Percentiles rank a stretch among this genome's conserved stretches.
phyloP scores from a whole-genome alignment of 2,113 vertebrate genomes.

The Bambusicola thoracicus region DNA sequence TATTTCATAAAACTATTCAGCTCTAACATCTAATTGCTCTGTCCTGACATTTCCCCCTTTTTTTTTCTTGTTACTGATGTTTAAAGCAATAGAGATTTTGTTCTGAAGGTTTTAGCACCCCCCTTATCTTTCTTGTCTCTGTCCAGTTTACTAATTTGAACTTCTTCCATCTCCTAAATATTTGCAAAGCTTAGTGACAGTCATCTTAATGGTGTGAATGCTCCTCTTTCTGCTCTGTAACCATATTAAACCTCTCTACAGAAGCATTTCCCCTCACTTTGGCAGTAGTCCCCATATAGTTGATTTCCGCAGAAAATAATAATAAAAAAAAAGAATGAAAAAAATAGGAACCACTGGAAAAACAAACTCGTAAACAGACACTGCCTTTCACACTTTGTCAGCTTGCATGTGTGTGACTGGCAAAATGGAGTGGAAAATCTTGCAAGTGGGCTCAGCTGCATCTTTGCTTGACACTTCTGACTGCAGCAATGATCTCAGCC shows the following conservation, averaged over 20 bases:
- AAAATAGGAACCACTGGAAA: constrained; percentile 7
- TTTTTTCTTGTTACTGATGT: background rate
- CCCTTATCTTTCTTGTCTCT: constrained; percentile 38
- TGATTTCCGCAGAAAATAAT: background rate
- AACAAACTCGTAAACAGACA: constrained; percentile 36
- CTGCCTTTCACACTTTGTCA: constrained; percentile 56
- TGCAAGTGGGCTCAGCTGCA: constrained; percentile 31
- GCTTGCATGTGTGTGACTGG: background rate
- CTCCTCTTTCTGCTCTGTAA: constrained; percentile 16
- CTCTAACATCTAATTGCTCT: constrained; percentile 31
- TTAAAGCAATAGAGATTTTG: constrained; percentile 27
- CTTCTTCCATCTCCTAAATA: constrained; percentile 26
- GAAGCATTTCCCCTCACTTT: background rate
- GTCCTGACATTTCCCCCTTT: background rate
- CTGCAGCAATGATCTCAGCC: background rate
- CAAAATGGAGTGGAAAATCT: constrained; percentile 41
- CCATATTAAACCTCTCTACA: background rate
- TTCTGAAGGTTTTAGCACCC: constrained; percentile 40
- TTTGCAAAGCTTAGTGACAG: constrained; percentile 8
- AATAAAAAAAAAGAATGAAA: background rate
- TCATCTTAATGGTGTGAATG: constrained; percentile 5
- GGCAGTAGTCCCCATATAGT: background rate
- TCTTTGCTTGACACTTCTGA: constrained; percentile 20
- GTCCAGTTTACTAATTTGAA: constrained; percentile 52
- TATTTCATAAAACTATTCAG: constrained; percentile 3